Percentiles rank a stretch among this genome's conserved stretches.
Evolutionary conservation across 92 coral and sea anemone species (phyloP).

Genomic region (Epizoanthus fatuus): DNA sequence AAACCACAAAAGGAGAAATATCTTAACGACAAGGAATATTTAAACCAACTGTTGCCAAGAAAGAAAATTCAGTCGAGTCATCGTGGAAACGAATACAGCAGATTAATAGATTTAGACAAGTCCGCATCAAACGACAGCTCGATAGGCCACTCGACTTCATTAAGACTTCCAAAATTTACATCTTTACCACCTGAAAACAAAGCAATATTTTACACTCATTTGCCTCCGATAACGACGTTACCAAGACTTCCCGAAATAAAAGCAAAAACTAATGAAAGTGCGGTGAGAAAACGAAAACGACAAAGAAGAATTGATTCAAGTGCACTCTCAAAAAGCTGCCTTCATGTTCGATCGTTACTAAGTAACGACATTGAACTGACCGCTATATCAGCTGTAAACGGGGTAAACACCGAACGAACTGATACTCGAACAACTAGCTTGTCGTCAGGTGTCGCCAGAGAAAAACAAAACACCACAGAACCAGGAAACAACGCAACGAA

Average conservation of each 20-base stretch:
- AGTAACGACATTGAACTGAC: background rate
- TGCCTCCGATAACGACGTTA: conserved; percentile 71
- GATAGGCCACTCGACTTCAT: conserved; percentile 44
- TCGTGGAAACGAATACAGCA: conserved; percentile 11
- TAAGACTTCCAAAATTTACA: conserved; percentile 80
- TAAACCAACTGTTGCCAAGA: conserved; percentile 44
- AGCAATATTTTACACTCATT: conserved; percentile 83
- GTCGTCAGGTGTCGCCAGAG: background rate
- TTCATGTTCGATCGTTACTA: conserved; percentile 21
- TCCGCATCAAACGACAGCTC: background rate
- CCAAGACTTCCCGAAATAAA: conserved; percentile 66
- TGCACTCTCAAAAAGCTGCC: background rate
- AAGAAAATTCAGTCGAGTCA: conserved; percentile 11
- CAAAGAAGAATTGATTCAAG: conserved; percentile 22
- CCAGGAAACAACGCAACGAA: background rate
- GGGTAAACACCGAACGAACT: background rate
- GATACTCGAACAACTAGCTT: background rate
- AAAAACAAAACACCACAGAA: background rate
- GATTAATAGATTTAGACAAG: conserved; percentile 18
- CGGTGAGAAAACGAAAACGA: background rate
- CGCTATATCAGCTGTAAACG: conserved; percentile 1
- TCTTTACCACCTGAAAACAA: conserved; percentile 83
- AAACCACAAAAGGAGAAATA: conserved; percentile 29
- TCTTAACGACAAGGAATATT: conserved; percentile 64
- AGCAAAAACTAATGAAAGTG: conserved; percentile 4